Evolutionary conservation across 2,888 invertebrate species (phyloP).

Genomic region (Eupithecia vulgata): DNA sequence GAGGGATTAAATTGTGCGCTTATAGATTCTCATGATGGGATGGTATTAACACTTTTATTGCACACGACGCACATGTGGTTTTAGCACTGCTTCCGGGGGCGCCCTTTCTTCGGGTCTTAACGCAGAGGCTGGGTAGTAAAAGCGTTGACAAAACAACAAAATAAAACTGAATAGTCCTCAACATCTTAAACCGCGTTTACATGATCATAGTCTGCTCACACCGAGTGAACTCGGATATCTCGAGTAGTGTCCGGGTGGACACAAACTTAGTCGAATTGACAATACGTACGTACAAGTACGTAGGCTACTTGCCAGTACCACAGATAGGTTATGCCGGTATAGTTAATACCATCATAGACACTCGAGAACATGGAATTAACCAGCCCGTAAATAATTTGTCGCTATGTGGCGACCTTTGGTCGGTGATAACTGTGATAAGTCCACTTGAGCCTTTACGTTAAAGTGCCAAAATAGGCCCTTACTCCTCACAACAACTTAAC

Average conservation of each 20-base stretch:
- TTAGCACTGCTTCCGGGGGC: background rate
- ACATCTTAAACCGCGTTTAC: too few relatives aligned
- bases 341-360: background rate
- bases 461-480: background rate
- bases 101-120: background rate
- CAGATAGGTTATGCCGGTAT: background rate
- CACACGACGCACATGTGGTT: background rate
- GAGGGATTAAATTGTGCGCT: background rate
- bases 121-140: background rate
- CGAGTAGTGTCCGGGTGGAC: too few relatives aligned
- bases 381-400: conserved; percentile 1
- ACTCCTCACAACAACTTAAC: background rate
- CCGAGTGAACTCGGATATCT: too few relatives aligned
- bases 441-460: conserved; percentile 20
- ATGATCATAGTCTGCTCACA: too few relatives aligned
- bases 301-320: background rate
- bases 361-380: conserved; percentile 3
- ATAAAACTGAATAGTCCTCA: too few relatives aligned
- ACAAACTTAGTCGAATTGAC: background rate
- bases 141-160: too few relatives aligned
- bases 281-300: background rate
- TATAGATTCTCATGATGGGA: background rate
- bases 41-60: background rate
- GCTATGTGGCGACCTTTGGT: background rate
- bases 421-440: background rate